Evolutionary conservation across 2,113 vertebrate genomes (phyloP).

Genomic region (Hemiprocne comata): DNA sequence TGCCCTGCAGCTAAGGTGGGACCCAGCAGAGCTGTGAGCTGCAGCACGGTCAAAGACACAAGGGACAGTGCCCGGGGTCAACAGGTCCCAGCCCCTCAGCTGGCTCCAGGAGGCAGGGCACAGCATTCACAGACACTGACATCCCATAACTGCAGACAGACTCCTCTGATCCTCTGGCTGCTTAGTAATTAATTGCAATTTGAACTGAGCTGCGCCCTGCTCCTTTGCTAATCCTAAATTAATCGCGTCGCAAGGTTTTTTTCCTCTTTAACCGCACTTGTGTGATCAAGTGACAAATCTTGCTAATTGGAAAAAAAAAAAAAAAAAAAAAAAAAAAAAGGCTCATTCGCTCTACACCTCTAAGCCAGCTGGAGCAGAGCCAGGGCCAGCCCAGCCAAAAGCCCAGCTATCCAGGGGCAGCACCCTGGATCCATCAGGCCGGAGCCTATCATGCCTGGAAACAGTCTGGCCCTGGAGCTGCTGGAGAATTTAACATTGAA

Average conservation of each 20-base stretch:
- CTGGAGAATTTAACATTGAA: not conserved
- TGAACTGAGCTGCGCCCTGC: slow-evolving; percentile 25
- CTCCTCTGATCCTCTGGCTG: not conserved
- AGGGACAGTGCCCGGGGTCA: not conserved
- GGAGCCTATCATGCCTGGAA: fast-evolving
- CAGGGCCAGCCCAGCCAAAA: not conserved
- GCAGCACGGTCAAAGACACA: not conserved
- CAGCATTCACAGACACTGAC: fast-evolving
- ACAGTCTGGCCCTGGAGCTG: fast-evolving
- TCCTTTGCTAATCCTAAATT: slow-evolving; percentile 44
- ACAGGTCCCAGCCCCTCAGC: not conserved
- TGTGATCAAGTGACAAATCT: not conserved
- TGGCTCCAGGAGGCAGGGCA: not conserved
- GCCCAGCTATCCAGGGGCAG: not conserved
- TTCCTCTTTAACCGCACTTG: not conserved
- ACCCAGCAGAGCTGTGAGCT: not conserved
- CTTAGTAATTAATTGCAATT: slow-evolving; percentile 49
- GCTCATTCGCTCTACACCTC: not conserved
- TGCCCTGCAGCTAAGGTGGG: not conserved
- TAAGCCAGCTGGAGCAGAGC: not conserved
- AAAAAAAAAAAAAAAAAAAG: not conserved
- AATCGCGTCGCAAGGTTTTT: slow-evolving; percentile 16
- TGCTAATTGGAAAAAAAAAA: not conserved
- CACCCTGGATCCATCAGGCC: not conserved
- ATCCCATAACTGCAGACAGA: not conserved